Evolutionary conservation across 2,888 invertebrate species (phyloP).

Genomic region (Exephanes ischioxanthus): DNA sequence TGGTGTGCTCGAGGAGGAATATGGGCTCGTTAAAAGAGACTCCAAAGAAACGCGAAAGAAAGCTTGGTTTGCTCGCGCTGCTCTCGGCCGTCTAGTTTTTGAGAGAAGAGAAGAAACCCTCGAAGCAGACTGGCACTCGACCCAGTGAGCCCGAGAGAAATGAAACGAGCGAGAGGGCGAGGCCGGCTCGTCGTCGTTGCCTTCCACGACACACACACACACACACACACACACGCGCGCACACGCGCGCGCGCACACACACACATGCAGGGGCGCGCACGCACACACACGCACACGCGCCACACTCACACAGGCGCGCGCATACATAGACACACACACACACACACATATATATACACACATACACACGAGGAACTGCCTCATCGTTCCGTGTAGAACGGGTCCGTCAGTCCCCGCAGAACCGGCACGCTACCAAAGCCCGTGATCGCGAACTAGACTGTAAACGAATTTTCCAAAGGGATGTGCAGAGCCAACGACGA

Average conservation of each 20-base stretch:
- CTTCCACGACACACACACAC: conserved; percentile 22
- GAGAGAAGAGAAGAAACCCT: conserved; percentile 51
- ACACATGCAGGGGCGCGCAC: neutral
- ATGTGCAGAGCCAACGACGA: conserved; percentile 57
- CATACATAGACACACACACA: neutral
- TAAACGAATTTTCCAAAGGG: conserved; percentile 67
- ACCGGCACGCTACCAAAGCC: conserved; percentile 38
- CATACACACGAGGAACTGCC: conserved; percentile 5
- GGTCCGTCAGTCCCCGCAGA: conserved; percentile 33
- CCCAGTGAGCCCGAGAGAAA: conserved; percentile 71
- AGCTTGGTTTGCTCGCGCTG: conserved; percentile 29
- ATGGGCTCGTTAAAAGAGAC: conserved; percentile 48
- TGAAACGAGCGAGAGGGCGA: conserved; percentile 11
- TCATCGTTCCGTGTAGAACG: neutral
- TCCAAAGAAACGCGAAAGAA: conserved; percentile 41
- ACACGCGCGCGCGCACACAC: conserved; percentile 9
- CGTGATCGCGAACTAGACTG: conserved; percentile 59
- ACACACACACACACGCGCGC: no score
- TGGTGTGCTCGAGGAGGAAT: conserved; percentile 20
- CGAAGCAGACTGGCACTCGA: conserved; percentile 72
- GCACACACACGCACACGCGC: conserved; percentile 27
- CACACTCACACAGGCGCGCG: conserved; percentile 31
- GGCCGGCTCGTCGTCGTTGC: conserved; percentile 60
- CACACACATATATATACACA: neutral
- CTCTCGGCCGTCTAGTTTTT: conserved; percentile 24